Evolutionary conservation across 2,888 invertebrate genomes (phyloP).

Genomic region (Tetranychus truncatus): DNA sequence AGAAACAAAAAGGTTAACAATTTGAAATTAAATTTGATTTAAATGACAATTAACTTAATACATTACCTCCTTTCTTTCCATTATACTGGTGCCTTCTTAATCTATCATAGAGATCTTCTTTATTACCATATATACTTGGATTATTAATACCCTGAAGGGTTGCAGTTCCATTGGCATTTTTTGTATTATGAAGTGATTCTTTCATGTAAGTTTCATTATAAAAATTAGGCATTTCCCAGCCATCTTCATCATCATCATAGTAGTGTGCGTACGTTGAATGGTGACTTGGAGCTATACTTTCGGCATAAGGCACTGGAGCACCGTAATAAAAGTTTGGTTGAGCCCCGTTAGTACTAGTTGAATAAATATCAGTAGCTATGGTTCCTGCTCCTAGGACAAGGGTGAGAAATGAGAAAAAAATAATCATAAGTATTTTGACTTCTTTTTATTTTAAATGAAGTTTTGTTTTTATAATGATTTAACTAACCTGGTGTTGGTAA

Average conservation of each 20-base stretch:
- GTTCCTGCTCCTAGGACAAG: constrained; percentile 7
- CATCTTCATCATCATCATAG: constrained; percentile 73
- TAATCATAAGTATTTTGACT: neutral
- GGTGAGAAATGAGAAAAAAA: neutral
- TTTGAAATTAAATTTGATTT: constrained; percentile 10
- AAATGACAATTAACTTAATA: constrained; percentile 10
- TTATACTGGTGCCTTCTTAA: constrained; percentile 84
- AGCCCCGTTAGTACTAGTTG: constrained; percentile 48
- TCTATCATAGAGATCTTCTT: constrained; percentile 83
- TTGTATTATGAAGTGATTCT: constrained; percentile 37
- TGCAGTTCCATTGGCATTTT: constrained; percentile 12
- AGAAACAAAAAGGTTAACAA: constrained; percentile 10
- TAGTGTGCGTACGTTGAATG: constrained; percentile 89
- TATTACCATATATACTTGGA: constrained; percentile 70
- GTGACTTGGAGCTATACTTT: constrained; percentile 82
- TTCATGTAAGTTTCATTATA: constrained; percentile 93
- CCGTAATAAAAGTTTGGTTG: constrained; percentile 92
- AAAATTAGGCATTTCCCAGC: constrained; percentile 94
- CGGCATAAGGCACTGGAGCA: constrained; percentile 60
- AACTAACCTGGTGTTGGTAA: constrained; percentile 34
- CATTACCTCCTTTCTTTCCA: constrained; percentile 41
- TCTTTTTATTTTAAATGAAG: too few relatives aligned
- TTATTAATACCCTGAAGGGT: constrained; percentile 42
- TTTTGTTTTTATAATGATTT: too few relatives aligned
- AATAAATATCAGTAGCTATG: constrained; percentile 30